Conservation (phyloP, 2,888 invertebrate genomes). For the Tryphoninae sp. region DNA sequence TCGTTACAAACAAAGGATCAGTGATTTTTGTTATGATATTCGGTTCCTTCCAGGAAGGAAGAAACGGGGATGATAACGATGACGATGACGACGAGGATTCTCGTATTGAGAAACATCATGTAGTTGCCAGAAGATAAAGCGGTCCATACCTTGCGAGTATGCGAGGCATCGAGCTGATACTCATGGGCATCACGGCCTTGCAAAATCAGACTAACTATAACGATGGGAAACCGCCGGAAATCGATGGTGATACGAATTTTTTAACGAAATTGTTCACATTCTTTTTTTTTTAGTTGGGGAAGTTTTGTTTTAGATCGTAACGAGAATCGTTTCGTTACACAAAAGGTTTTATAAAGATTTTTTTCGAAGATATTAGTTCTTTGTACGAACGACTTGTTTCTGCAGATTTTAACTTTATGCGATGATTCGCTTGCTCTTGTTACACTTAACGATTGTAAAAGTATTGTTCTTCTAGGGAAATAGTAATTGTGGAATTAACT, state of each 20-base stretch:
- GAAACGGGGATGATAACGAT: conserved; percentile 24
- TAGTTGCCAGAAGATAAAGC: conserved; percentile 16
- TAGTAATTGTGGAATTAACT: no score
- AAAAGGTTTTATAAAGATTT: no score
- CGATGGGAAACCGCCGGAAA: conserved; percentile 11
- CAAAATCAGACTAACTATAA: conserved; percentile 37
- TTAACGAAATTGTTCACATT: neutral
- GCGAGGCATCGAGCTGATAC: conserved; percentile 59
- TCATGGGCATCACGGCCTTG: conserved; percentile 57
- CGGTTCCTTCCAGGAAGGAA: neutral
- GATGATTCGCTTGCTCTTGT: no score
- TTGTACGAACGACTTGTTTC: no score
- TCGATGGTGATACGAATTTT: conserved; percentile 32
- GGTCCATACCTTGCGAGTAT: conserved; percentile 30
- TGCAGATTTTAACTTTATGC: conserved; percentile 42
- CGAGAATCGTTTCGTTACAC: no score
- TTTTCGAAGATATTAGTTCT: no score
- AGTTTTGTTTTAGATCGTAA: no score
- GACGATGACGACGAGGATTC: conserved; percentile 34
- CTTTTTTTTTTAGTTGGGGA: neutral
- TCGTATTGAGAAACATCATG: conserved; percentile 22
- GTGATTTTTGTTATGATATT: conserved; percentile 33
- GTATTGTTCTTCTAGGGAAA: no score
- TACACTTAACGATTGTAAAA: no score
- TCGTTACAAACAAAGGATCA: neutral